These are phyloP conservation scores for Bombus polaris DNA, from an alignment of 1,140 invertebrate species.

Conservation along the genomic window DNA sequence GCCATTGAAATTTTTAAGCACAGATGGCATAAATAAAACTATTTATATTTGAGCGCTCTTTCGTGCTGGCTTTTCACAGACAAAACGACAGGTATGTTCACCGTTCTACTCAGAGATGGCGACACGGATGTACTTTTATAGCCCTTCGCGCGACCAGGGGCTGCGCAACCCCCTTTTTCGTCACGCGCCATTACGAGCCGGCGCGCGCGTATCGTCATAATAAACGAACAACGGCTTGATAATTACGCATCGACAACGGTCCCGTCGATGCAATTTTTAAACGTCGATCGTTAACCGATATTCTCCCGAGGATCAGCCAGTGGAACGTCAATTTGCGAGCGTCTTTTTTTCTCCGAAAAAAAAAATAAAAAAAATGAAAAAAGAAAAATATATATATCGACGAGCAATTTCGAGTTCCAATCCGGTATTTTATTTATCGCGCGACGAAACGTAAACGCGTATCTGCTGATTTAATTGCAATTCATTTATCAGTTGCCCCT, in stretches of 20 bases:
- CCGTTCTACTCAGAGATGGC: conserved; percentile 73
- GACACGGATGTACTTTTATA: conserved; percentile 71
- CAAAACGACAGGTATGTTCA: conserved; percentile 69
- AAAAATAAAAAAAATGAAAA: not conserved
- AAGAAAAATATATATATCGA: not conserved
- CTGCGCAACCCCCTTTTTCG: conserved; percentile 49
- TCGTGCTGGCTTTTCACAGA: conserved; percentile 15
- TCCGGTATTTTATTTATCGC: not conserved
- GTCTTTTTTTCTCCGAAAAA: not conserved
- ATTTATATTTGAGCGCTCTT: conserved; percentile 43
- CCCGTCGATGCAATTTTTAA: conserved; percentile 28
- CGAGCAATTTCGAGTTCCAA: not conserved
- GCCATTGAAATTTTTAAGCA: conserved; percentile 32
- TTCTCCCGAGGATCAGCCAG: not conserved
- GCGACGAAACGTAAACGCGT: conserved; percentile 4
- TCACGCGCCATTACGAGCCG: conserved; percentile 59
- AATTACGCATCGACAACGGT: conserved; percentile 36
- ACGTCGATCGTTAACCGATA: not conserved
- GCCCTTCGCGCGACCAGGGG: conserved; percentile 16
- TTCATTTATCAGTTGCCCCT: not conserved
- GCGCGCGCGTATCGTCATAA: conserved; percentile 11
- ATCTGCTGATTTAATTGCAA: conserved; percentile 18
- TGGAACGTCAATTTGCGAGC: not conserved
- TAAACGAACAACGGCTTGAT: conserved; percentile 42
- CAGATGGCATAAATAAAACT: conserved; percentile 50